These are phyloP conservation scores for Drepanosiphum platanoidis DNA, from an alignment of 2,888 invertebrate genomes.

Conservation along the genomic window DNA sequence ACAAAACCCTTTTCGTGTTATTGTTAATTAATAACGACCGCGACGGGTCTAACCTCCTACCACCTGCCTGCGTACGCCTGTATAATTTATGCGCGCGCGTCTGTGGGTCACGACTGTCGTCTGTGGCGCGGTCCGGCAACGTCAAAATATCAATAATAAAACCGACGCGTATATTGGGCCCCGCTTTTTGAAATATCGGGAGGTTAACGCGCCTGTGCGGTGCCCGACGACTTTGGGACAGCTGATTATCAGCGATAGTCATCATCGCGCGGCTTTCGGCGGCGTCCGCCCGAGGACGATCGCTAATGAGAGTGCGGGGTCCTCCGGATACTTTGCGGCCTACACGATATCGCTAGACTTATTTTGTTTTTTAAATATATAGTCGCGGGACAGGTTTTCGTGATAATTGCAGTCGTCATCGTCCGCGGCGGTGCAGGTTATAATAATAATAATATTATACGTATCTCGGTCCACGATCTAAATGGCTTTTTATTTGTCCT, in stretches of 20 bases:
- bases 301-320: conserved; percentile 24
- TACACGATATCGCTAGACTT: not conserved
- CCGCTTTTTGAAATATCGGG: too few species aligned
- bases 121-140: not conserved
- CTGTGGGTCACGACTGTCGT: not conserved
- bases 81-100: too few species aligned
- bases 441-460: too few species aligned
- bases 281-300: not conserved
- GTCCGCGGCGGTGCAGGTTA: not conserved
- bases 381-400: conserved; percentile 4
- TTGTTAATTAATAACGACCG: not conserved
- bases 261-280: not conserved
- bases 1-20: not conserved
- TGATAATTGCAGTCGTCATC: not conserved
- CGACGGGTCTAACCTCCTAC: too few species aligned
- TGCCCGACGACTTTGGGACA: not conserved
- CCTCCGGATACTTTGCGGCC: not conserved
- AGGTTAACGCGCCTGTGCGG: not conserved
- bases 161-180: not conserved
- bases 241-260: conserved; percentile 15
- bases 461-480: not conserved
- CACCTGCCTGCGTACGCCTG: too few species aligned
- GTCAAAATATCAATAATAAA: not conserved
- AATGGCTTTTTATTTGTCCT: conserved; percentile 12
- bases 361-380: not conserved